phyloP scores from a whole-genome alignment of 2,888 invertebrate genomes.

The Drosophila histrio region DNA sequence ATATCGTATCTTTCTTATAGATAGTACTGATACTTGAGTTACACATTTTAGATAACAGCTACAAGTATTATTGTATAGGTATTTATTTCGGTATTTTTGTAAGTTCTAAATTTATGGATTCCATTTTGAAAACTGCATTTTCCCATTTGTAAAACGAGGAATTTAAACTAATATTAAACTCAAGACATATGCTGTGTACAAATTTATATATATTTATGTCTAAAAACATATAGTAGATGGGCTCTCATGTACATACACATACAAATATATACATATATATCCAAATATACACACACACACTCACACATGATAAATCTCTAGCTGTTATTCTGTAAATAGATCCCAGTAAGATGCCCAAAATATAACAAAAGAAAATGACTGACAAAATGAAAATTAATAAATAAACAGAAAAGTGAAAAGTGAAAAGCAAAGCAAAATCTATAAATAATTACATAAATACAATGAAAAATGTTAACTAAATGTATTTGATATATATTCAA shows the following conservation, averaged over 20 bases:
- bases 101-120: constrained; percentile 35
- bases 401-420: not conserved
- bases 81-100: constrained; percentile 26
- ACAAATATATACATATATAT: constrained; percentile 23
- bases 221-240: constrained; percentile 36
- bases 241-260: constrained; percentile 42
- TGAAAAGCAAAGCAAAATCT: constrained; percentile 25
- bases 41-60: not conserved
- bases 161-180: constrained; percentile 58
- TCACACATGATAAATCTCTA: constrained; percentile 46
- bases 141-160: constrained; percentile 55
- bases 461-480: constrained; percentile 77
- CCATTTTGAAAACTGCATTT: constrained; percentile 36
- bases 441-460: constrained; percentile 32
- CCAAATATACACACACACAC: constrained; percentile 14
- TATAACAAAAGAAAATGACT: constrained; percentile 58
- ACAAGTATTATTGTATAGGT: constrained; percentile 3
- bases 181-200: constrained; percentile 71
- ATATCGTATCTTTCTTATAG: not conserved
- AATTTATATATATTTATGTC: constrained; percentile 71
- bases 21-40: not conserved
- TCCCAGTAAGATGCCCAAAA: not conserved
- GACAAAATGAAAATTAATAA: constrained; percentile 30
- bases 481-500: constrained; percentile 72
- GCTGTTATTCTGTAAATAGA: constrained; percentile 66